These are phyloP conservation scores for Rissa tridactyla DNA, from an alignment of 2,113 vertebrate species.

Conservation along the genomic window DNA sequence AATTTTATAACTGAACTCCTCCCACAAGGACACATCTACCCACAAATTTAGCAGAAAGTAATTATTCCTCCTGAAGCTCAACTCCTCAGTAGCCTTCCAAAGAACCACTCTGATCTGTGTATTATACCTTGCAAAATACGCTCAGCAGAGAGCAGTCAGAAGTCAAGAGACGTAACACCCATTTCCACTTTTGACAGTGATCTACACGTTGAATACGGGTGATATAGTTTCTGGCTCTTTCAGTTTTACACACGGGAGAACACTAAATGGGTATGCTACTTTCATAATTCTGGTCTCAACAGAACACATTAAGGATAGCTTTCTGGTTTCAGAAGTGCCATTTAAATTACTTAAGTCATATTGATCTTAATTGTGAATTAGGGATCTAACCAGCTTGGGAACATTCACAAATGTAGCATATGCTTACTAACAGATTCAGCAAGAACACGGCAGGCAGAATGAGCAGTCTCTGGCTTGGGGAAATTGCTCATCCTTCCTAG, in stretches of 20 bases:
- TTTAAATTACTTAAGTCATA: not conserved
- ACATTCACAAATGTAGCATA: not conserved
- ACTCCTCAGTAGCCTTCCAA: not conserved
- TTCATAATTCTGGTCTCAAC: not conserved
- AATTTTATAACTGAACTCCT: not conserved
- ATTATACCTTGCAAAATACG: not conserved
- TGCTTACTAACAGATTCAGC: not conserved
- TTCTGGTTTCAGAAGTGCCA: not conserved
- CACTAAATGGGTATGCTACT: not conserved
- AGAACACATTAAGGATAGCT: not conserved
- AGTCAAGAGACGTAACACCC: not conserved
- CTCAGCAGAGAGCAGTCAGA: not conserved
- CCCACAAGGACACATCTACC: not conserved
- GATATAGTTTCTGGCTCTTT: not conserved
- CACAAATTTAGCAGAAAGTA: not conserved
- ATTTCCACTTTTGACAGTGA: not conserved
- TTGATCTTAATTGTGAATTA: not conserved
- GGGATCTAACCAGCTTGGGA: not conserved
- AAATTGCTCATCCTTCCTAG: not conserved
- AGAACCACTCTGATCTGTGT: not conserved
- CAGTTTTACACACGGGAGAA: not conserved
- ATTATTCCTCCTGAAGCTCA: conserved; percentile 7
- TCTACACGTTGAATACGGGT: fast-evolving
- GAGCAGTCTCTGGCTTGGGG: not conserved
- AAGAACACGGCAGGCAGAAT: not conserved